A percentile compares a stretch with the other conserved stretches of the same genome.
phyloP scores from a whole-genome alignment of 1,140 invertebrate species.

The Bursaphelenchus mucronatus region DNA sequence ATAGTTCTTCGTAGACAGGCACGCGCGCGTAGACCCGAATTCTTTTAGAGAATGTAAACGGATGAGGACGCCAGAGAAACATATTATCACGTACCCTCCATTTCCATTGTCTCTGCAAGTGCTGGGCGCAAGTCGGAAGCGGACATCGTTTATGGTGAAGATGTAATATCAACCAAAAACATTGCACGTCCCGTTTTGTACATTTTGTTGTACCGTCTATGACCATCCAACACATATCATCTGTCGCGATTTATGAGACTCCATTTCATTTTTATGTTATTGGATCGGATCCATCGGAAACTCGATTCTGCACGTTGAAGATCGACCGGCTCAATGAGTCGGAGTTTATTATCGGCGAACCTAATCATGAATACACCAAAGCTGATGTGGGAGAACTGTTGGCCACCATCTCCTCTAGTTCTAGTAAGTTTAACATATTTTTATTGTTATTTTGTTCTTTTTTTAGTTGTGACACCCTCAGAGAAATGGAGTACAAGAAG shows the following conservation, averaged over 20 bases:
- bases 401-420: conserved; percentile 55
- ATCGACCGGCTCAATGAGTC: conserved; percentile 51
- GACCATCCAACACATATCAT: not conserved
- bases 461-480: conserved; percentile 43
- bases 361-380: conserved; percentile 49
- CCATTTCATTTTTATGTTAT: conserved; percentile 56
- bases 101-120: no score
- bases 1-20: no score
- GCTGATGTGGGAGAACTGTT: conserved; percentile 53
- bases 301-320: conserved; percentile 49
- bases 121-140: no score
- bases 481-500: conserved; percentile 40
- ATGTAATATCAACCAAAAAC: no score
- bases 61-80: no score
- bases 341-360: conserved; percentile 51
- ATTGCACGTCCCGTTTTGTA: no score
- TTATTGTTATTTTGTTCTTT: conserved; percentile 16
- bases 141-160: no score
- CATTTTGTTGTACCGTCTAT: no score
- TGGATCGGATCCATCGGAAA: conserved; percentile 51
- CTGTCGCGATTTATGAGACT: conserved; percentile 53
- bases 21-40: no score
- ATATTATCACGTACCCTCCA: no score
- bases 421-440: conserved; percentile 39
- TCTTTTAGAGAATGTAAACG: no score